Evolutionary conservation across 2,797 vertebrate genomes (phyloP).

Genomic region (Natrix natrix): DNA sequence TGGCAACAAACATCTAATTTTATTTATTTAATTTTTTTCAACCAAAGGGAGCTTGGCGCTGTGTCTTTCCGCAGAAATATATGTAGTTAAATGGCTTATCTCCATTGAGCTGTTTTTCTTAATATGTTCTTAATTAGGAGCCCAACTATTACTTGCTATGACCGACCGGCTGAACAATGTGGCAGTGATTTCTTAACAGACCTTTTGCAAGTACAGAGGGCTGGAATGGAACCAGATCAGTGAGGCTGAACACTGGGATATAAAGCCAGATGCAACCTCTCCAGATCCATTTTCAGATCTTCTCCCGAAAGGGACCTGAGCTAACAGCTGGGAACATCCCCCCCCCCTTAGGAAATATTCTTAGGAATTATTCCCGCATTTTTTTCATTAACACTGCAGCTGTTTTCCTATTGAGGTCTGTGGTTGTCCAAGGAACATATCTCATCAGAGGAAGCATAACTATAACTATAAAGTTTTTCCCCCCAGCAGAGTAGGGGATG

Average conservation of each 20-base stretch:
- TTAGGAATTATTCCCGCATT: conserved; percentile 3
- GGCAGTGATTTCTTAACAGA: conserved; percentile 83
- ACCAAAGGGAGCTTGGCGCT: conserved; percentile 69
- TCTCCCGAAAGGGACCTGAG: conserved; percentile 70
- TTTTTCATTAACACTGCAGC: conserved; percentile 50
- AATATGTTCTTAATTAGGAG: conserved; percentile 85
- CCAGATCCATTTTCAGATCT: conserved; percentile 79
- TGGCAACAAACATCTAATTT: conserved; percentile 81
- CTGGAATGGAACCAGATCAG: conserved; percentile 80
- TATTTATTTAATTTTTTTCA: conserved; percentile 56
- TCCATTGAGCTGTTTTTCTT: conserved; percentile 78
- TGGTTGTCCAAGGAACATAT: conserved; percentile 28
- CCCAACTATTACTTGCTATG: conserved; percentile 79
- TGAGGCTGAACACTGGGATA: conserved; percentile 76
- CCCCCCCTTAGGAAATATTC: conserved; percentile 39
- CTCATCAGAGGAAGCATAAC: conserved; percentile 15
- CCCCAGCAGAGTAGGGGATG: background rate
- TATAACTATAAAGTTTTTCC: conserved; percentile 31
- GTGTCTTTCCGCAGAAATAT: conserved; percentile 79
- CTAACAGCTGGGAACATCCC: conserved; percentile 69
- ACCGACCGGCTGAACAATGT: conserved; percentile 79
- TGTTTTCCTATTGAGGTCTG: conserved; percentile 55
- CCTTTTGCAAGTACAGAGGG: conserved; percentile 73
- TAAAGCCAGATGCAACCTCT: conserved; percentile 78
- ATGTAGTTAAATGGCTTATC: conserved; percentile 78